phyloP scores from a whole-genome alignment of 2,888 invertebrate genomes.

The Erebia ligea region DNA sequence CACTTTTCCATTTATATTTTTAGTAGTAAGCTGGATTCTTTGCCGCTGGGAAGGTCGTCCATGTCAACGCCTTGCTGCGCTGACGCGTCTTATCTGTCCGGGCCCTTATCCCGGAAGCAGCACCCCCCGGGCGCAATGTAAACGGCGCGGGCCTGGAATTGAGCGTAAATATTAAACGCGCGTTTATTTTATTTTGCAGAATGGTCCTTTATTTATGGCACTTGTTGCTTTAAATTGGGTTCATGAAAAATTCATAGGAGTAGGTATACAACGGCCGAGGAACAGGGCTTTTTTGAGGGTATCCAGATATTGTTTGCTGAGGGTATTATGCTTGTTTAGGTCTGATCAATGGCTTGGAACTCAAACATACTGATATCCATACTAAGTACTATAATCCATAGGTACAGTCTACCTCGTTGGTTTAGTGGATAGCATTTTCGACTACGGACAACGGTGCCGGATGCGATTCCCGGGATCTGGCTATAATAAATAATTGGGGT shows the following conservation, averaged over 20 bases:
- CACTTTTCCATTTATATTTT: too few species aligned
- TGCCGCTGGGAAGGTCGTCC: not conserved
- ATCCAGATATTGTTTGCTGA: slow-evolving; percentile 1
- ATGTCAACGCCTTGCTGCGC: not conserved
- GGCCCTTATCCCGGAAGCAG: not conserved
- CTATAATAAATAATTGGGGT: too few species aligned
- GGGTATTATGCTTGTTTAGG: slow-evolving; percentile 8
- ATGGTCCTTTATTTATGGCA: slow-evolving; percentile 34
- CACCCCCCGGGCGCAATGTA: slow-evolving; percentile 23
- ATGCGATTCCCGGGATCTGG: too few species aligned
- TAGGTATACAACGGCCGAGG: not conserved
- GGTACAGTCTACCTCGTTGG: too few species aligned
- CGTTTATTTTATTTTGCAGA: slow-evolving; percentile 33
- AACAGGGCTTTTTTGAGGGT: not conserved
- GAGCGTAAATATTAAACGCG: slow-evolving; percentile 34
- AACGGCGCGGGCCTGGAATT: slow-evolving; percentile 24
- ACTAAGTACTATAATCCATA: too few species aligned
- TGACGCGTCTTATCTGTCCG: not conserved
- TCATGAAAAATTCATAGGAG: slow-evolving; percentile 24
- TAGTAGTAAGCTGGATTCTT: too few species aligned
- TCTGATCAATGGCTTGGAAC: not conserved
- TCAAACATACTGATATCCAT: not conserved
- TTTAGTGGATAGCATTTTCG: too few species aligned
- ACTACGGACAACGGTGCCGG: too few species aligned
- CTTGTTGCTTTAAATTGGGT: slow-evolving; percentile 37